These are phyloP conservation scores for Globodera ellingtonae DNA, from an alignment of 1,140 invertebrate genomes.

Conservation along the genomic window DNA sequence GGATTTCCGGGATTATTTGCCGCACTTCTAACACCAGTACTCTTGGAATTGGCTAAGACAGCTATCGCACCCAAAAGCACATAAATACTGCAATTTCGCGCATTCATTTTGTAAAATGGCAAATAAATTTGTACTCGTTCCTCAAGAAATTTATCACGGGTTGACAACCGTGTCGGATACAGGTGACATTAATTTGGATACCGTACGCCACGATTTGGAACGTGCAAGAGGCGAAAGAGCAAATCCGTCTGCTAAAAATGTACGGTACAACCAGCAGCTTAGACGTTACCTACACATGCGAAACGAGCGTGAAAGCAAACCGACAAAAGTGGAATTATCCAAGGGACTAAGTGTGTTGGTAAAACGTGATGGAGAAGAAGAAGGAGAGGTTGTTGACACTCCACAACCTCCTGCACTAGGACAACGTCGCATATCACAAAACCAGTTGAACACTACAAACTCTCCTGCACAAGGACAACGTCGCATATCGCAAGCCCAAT, in stretches of 20 bases:
- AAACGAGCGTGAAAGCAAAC: constrained; percentile 12
- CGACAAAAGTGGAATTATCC: constrained; percentile 16
- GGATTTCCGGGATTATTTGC: constrained; percentile 9
- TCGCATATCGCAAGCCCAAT: too few relatives aligned
- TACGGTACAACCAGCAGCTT: constrained; percentile 8
- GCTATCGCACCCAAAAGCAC: background rate
- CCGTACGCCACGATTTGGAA: background rate
- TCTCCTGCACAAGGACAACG: too few relatives aligned
- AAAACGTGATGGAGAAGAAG: too few relatives aligned
- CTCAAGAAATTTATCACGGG: background rate
- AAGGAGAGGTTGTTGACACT: too few relatives aligned
- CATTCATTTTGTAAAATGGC: constrained; percentile 1
- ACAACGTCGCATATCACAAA: too few relatives aligned
- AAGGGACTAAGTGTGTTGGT: background rate
- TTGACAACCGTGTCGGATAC: too few relatives aligned
- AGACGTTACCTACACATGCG: background rate
- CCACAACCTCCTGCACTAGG: too few relatives aligned
- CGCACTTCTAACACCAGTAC: constrained; percentile 7
- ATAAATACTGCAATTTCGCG: background rate
- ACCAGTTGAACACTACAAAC: too few relatives aligned
- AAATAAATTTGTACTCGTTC: constrained; percentile 26
- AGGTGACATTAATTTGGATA: constrained; percentile 9
- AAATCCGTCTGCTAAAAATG: background rate
- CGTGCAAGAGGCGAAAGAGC: background rate
- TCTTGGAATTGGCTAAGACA: background rate